Evolutionary conservation across 2,113 vertebrate species (phyloP).

Genomic region (Hystrix cristata): DNA sequence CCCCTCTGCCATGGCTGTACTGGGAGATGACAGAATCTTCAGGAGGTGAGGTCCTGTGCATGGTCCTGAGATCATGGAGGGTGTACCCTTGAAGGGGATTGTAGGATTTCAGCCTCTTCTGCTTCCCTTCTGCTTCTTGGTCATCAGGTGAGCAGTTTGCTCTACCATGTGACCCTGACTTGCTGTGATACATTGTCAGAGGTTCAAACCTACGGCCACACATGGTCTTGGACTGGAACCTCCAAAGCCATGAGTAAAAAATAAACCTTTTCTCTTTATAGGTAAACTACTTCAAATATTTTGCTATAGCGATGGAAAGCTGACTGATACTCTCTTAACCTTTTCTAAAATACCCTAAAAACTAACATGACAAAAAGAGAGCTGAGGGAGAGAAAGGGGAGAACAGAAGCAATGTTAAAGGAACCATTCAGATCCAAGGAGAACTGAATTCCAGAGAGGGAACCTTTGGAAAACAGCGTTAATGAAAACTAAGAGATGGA

Average conservation of each 20-base stretch:
- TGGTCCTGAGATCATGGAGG: not conserved
- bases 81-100: not conserved
- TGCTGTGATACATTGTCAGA: not conserved
- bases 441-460: not conserved
- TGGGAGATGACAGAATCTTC: not conserved
- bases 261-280: not conserved
- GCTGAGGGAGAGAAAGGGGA: not conserved
- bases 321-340: not conserved
- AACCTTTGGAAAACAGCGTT: not conserved
- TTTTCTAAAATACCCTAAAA: not conserved
- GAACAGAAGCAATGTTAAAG: conserved; percentile 9
- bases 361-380: not conserved
- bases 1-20: not conserved
- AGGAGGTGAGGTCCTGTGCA: not conserved
- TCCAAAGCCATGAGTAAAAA: not conserved
- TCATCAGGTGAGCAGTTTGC: not conserved
- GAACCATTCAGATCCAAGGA: not conserved
- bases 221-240: not conserved
- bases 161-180: not conserved
- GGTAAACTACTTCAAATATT: not conserved
- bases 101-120: not conserved
- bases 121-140: not conserved
- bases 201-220: not conserved
- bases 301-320: not conserved
- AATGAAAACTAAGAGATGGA: not conserved